phyloP scores from a whole-genome alignment of 2,113 vertebrate species.

The Gasterosteus nipponicus region DNA sequence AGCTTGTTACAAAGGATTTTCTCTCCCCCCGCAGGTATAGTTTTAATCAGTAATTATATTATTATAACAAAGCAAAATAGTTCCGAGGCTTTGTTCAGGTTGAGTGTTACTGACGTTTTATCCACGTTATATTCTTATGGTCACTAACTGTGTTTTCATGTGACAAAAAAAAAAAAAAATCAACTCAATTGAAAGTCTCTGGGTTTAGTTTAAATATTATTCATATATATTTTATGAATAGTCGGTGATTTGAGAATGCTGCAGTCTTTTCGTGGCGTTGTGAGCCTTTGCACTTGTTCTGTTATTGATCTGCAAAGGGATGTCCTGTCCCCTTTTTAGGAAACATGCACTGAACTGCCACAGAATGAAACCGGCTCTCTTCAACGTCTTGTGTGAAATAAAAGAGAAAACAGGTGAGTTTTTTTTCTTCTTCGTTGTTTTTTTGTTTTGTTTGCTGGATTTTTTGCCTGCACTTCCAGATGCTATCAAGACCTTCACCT shows the following conservation, averaged over 20 bases:
- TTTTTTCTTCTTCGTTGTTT: not conserved
- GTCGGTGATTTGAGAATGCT: not conserved
- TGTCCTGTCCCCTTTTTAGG: constrained; percentile 70
- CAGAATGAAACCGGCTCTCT: constrained; percentile 85
- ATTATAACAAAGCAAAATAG: not conserved
- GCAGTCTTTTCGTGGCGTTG: constrained; percentile 12
- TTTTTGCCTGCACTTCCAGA: not conserved
- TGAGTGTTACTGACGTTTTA: not conserved
- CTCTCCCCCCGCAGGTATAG: constrained; percentile 6
- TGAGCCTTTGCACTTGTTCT: constrained; percentile 62
- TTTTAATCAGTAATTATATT: not conserved
- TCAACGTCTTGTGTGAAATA: constrained; percentile 85
- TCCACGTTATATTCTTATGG: not conserved
- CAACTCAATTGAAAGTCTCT: not conserved
- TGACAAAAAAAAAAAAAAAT: not conserved
- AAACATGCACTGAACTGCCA: constrained; percentile 86
- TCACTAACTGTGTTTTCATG: not conserved
- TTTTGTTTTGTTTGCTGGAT: constrained; percentile 1
- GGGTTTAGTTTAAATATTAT: not conserved
- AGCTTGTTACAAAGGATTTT: constrained; percentile 62
- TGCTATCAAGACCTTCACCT: not conserved
- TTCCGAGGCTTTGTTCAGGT: not conserved
- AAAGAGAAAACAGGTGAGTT: constrained; percentile 83
- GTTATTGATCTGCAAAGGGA: constrained; percentile 51
- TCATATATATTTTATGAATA: not conserved